Evolutionary conservation across 2,888 invertebrate genomes (phyloP), one percentile per base, ranked within the genome.

Genomic region (Drosophila setosimentum): DNA sequence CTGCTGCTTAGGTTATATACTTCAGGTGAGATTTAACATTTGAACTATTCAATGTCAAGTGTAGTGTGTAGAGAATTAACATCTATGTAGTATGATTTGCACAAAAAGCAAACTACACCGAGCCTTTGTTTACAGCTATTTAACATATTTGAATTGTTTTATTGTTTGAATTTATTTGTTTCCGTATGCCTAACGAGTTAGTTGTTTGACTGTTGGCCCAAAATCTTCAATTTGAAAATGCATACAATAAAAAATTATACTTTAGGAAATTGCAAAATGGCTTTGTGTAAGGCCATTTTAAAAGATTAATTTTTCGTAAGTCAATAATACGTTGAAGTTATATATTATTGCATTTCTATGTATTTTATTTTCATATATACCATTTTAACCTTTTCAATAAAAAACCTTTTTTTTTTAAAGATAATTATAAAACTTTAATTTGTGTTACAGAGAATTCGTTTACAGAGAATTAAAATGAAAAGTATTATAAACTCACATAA

Each of bases 1-100:
- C 37, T 90, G 90, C 65, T 89, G 92, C 61, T 87, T 93, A 70
- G 93, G 92, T 72, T 93, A 89, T 63, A 93, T 93, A 62, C 45
- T 78, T 0, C 77, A 78, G 77, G 77, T 78, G 18, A 78, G 76
- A 10, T 8, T 8, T 18, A 37, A 24, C n/a, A 37, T 48, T 54
- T 21, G 0, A 37, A 8, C 21, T 13, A n/a, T 18, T n/a, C 73
- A 73, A 73, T 73, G 65, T 7, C 69, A 61, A 10, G 40, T 29
- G 11, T 16, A 35, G 1, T 29, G 21, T 48, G 21, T 24, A 53
- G 53, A 49, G n/a, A 27, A 40, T 40, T 7, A 21, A 33, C 5
- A 18, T 40, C 0, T 33, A 5, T 16, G 10, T 6, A 11, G 6
- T 54, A 18, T 42, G 35, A 18, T 42, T 40, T 49, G 48, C 48